phyloP scores from a whole-genome alignment of 2,888 invertebrate genomes.

The Saturnia pavonia region DNA sequence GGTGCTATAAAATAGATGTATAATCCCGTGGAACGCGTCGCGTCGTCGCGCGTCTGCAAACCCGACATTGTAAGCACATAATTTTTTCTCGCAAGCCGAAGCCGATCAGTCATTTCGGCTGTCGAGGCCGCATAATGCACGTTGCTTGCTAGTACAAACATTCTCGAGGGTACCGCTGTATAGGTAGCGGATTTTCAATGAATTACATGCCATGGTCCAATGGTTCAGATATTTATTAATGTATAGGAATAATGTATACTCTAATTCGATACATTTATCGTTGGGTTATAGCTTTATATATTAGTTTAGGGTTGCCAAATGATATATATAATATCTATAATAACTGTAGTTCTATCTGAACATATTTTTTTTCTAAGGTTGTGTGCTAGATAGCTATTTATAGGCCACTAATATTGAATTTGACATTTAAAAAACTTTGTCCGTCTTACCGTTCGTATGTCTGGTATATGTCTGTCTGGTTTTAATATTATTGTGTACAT shows the following conservation, averaged over 20 bases:
- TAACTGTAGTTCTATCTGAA: too few relatives aligned
- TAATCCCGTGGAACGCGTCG: conserved; percentile 2
- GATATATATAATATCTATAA: too few relatives aligned
- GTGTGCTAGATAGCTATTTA: too few relatives aligned
- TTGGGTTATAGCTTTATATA: neutral
- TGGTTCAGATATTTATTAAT: conserved; percentile 3
- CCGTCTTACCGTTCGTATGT: too few relatives aligned
- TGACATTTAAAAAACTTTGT: too few relatives aligned
- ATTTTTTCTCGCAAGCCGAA: conserved; percentile 36
- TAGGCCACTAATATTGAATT: too few relatives aligned
- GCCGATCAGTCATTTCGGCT: conserved; percentile 59
- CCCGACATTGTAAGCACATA: conserved; percentile 26
- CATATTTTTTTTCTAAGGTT: too few relatives aligned
- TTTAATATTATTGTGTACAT: too few relatives aligned
- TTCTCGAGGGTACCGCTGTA: conserved; percentile 37
- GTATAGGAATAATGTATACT: neutral
- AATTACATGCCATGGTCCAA: neutral
- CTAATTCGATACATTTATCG: neutral
- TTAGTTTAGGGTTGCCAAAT: too few relatives aligned
- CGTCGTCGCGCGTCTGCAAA: too few relatives aligned
- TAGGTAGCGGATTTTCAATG: conserved; percentile 1
- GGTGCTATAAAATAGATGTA: neutral
- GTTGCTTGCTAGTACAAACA: conserved; percentile 57
- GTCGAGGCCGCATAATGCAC: conserved; percentile 60
- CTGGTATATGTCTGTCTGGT: too few relatives aligned